phyloP scores from a whole-genome alignment of 2,113 vertebrate species.

The Ellobius talpinus region DNA sequence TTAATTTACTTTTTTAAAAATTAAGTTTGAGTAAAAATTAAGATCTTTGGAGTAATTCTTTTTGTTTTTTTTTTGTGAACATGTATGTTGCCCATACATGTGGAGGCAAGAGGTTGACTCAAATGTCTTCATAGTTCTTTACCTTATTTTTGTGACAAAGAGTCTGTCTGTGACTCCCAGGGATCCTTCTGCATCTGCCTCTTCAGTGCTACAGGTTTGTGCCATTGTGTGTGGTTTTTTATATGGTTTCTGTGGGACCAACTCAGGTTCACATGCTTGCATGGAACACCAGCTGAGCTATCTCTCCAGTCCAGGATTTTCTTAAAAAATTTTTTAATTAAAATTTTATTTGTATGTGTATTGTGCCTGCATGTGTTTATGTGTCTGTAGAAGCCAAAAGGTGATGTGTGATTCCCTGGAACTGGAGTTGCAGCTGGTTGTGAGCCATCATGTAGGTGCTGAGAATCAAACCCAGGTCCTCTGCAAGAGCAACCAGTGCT shows the following conservation, averaged over 20 bases:
- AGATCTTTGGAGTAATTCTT: not conserved
- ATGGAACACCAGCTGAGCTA: not conserved
- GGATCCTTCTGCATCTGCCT: not conserved
- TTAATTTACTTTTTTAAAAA: not conserved
- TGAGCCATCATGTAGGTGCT: not conserved
- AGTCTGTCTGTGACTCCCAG: not conserved
- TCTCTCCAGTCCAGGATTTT: not conserved
- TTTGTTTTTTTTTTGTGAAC: not conserved
- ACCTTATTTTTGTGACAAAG: not conserved
- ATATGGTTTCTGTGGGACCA: not conserved
- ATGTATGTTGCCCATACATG: not conserved
- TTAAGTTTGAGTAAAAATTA: constrained; percentile 7
- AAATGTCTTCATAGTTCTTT: not conserved
- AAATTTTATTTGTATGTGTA: not conserved
- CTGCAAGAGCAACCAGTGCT: not conserved
- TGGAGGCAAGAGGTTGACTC: not conserved
- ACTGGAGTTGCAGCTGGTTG: not conserved
- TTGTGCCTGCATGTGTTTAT: not conserved
- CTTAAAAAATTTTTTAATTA: not conserved
- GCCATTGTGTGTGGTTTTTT: not conserved
- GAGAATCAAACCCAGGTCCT: not conserved
- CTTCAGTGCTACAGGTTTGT: not conserved
- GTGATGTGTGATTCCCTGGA: not conserved
- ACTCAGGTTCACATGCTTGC: not conserved
- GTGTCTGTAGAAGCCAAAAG: not conserved